Base-by-base conservation (phyloP, 1,140 invertebrate species). In the Drosophila mojavensis region DNA sequence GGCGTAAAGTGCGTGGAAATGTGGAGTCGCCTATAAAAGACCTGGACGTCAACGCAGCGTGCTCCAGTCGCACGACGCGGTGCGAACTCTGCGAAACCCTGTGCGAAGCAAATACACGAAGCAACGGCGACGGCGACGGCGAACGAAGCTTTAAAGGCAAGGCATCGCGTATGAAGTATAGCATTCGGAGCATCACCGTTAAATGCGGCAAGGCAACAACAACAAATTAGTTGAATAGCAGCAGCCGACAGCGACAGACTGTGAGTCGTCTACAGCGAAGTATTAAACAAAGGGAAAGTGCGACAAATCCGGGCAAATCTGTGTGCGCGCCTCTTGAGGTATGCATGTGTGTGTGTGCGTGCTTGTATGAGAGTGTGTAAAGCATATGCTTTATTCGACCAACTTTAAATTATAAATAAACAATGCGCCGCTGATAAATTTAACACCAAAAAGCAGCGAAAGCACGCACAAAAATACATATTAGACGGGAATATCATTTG, bases 141-240 rank as follows among this genome's bases (percentile, higher is more conserved):
- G 36, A 63, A 76, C 78, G 78, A 85, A 86, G 78, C 64, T 72
- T 26, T 13, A 3, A 39, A 39, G 20, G 3, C n/a, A 60, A 67
- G 55, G 64, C 48, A 15, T 9, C 15, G 13, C 30, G 63, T 67
- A 80, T 71, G 79, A 15, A 79, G 43, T 54, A 60, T 53, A 63
- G 28, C 5, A 82, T 71, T 66, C 66, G 65, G 61, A 62, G 53
- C 53, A 70, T 63, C 82, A 68, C 61, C 74, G 81, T 62, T 71
- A 58, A 69, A 59, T 17, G 5, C 66, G 51, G 48, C 43, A 39
- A 20, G 36, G 59, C 60, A 75, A 78, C 63, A 73, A 73, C 70
- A 78, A 51, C 68, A 75, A 76, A 86, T 85, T 85, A 85, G 81
- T 85, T 71, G 66, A 85, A 88, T 70, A 86, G 71, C 81, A 85